Conservation (phyloP, 2,113 vertebrate species). For the Sinocyclocheilus grahami region DNA sequence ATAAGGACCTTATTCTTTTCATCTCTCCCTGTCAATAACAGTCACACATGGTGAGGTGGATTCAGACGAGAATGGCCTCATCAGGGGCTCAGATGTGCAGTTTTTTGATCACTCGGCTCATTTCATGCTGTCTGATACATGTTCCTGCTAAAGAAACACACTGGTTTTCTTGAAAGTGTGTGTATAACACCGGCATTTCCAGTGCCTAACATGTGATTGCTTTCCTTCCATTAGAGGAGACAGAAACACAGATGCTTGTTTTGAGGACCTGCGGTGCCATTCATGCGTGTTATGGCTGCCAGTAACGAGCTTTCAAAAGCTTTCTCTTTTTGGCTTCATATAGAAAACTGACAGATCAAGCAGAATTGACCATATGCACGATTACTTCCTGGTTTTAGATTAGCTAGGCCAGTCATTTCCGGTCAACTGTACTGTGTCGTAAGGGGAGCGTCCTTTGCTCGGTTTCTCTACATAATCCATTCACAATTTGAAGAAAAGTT, state of each 20-base stretch:
- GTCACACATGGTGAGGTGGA: neutral
- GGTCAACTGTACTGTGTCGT: too few species aligned
- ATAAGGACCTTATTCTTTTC: neutral
- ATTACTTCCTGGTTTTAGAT: too few species aligned
- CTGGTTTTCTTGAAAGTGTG: neutral
- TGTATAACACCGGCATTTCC: neutral
- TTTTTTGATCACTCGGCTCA: neutral
- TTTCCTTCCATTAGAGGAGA: neutral
- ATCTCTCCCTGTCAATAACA: neutral
- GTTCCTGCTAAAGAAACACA: neutral
- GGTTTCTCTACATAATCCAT: too few species aligned
- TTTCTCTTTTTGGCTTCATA: neutral
- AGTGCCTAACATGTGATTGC: neutral
- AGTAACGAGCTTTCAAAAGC: neutral
- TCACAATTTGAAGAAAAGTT: too few species aligned
- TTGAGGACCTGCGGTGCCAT: neutral
- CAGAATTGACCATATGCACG: neutral
- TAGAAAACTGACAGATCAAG: neutral
- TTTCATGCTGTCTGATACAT: neutral
- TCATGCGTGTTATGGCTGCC: neutral
- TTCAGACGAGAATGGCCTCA: neutral
- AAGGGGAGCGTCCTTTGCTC: too few species aligned
- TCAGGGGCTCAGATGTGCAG: neutral
- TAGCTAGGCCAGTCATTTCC: too few species aligned
- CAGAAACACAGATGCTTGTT: constrained; percentile 3